phyloP scores from a whole-genome alignment of 2,797 vertebrate genomes.

The Myotis planiceps region DNA sequence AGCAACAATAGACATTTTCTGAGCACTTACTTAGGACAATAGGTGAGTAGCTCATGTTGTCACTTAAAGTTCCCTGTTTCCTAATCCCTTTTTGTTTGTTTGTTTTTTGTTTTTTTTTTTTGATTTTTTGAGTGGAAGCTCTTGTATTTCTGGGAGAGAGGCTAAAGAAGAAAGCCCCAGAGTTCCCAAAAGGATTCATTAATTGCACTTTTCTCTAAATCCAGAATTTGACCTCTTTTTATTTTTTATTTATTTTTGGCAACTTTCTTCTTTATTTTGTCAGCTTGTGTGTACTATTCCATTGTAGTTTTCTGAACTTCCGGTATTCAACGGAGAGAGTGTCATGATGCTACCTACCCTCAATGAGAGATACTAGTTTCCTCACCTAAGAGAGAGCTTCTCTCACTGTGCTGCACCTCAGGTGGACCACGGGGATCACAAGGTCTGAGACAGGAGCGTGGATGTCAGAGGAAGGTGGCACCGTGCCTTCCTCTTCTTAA shows the following conservation, averaged over 20 bases:
- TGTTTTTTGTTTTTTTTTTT: no score
- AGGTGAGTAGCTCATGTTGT: neutral
- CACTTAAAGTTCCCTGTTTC: neutral
- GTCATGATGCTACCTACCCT: neutral
- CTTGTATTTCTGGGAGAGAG: neutral
- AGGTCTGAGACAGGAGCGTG: neutral
- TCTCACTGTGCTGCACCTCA: neutral
- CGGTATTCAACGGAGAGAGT: neutral
- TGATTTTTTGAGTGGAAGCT: neutral
- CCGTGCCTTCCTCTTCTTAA: no score
- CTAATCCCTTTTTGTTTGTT: neutral
- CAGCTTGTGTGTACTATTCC: neutral
- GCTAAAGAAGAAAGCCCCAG: neutral
- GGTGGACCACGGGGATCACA: neutral
- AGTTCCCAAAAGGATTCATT: constrained; percentile 4
- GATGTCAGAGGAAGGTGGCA: neutral
- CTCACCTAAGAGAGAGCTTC: neutral
- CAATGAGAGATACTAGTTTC: neutral
- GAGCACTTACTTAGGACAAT: neutral
- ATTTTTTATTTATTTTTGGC: neutral
- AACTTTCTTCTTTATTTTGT: neutral
- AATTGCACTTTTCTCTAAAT: neutral
- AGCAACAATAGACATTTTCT: neutral
- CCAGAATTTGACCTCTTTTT: neutral
- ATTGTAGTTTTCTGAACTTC: neutral